Evolutionary conservation across 2,797 vertebrate species (phyloP).

Genomic region (Periparus ater): DNA sequence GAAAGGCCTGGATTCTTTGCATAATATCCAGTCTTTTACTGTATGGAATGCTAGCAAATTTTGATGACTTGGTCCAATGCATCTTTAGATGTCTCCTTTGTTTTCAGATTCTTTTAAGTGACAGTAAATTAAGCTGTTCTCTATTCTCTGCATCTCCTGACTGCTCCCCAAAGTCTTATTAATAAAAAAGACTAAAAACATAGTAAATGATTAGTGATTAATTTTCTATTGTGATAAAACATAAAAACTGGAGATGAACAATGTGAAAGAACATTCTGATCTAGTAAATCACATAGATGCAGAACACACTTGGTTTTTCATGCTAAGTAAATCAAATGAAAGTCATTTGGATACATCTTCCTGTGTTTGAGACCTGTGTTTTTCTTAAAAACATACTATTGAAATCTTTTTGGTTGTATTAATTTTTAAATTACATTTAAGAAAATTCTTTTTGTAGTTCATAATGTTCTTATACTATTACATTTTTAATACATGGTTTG

Average conservation of each 20-base stretch:
- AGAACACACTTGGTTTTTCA: background rate
- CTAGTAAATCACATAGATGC: background rate
- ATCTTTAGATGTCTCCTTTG: constrained; percentile 30
- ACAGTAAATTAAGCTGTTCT: constrained; percentile 13
- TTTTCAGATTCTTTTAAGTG: constrained; percentile 23
- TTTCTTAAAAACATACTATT: background rate
- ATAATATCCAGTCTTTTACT: background rate
- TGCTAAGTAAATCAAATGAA: background rate
- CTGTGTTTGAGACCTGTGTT: background rate
- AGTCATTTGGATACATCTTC: background rate
- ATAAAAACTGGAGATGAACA: background rate
- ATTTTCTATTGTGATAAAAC: constrained; percentile 9
- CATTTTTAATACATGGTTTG: background rate
- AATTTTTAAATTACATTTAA: background rate
- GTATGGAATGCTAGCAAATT: background rate
- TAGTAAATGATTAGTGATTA: background rate
- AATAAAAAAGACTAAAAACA: background rate
- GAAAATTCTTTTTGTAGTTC: background rate
- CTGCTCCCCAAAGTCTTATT: background rate
- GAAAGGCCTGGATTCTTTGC: background rate
- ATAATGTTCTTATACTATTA: background rate
- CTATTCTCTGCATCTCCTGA: background rate
- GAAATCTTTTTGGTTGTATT: background rate
- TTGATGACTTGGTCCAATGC: background rate
- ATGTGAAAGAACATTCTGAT: background rate